phyloP scores from a whole-genome alignment of 2,113 vertebrate genomes.

The Otis tarda region DNA sequence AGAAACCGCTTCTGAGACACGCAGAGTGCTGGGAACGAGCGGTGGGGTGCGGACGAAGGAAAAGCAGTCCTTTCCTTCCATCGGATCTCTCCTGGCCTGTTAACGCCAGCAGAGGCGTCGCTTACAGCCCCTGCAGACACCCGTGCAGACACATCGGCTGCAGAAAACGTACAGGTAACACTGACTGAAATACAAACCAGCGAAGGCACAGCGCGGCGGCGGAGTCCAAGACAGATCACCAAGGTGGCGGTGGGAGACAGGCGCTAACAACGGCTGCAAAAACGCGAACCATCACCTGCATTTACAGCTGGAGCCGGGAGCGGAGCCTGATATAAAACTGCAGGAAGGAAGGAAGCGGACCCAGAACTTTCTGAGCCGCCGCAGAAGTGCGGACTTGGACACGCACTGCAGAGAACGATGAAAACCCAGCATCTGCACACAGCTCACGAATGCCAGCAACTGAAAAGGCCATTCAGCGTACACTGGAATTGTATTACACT shows the following conservation, averaged over 20 bases:
- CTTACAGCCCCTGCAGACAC: background rate
- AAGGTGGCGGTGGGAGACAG: rapidly evolving
- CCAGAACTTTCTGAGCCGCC: background rate
- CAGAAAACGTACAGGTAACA: background rate
- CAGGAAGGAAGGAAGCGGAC: background rate
- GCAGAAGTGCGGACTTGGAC: background rate
- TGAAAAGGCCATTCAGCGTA: background rate
- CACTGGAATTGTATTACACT: background rate
- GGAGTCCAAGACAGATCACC: background rate
- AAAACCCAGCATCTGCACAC: background rate
- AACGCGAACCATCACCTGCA: rapidly evolving
- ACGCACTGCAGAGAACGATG: rapidly evolving
- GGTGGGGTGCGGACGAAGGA: rapidly evolving
- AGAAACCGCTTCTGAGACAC: background rate
- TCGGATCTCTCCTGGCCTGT: background rate
- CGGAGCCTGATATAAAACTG: background rate
- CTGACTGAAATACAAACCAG: background rate
- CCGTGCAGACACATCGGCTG: background rate
- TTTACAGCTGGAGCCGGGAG: background rate
- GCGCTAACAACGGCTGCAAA: rapidly evolving
- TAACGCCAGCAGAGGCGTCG: background rate
- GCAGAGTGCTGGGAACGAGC: background rate
- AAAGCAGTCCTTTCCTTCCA: background rate
- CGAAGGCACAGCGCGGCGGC: background rate
- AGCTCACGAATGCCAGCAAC: background rate